A percentile compares a stretch with the other conserved stretches of the same genome.
phyloP scores from a whole-genome alignment of 2,888 invertebrate species.

The Macrosiphum euphorbiae region DNA sequence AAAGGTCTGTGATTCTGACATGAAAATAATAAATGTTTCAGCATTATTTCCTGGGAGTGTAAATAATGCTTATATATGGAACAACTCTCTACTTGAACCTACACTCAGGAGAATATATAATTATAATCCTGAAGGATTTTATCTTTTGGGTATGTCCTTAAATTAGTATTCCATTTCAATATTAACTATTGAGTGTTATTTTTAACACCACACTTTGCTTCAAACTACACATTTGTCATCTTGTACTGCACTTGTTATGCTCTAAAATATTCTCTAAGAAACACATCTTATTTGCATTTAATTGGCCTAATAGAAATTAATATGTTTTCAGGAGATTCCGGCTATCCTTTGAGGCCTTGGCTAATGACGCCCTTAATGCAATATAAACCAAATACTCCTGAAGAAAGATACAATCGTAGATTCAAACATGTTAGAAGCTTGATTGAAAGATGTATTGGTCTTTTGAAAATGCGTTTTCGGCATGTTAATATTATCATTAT shows the following conservation, averaged over 20 bases:
- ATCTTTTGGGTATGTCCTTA: slow-evolving; percentile 2
- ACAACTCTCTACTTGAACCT: neutral
- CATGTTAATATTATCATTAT: neutral
- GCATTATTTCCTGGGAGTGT: neutral
- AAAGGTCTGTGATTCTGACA: neutral
- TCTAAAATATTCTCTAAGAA: neutral
- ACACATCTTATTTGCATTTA: neutral
- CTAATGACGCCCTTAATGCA: neutral
- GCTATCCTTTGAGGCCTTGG: slow-evolving; percentile 1
- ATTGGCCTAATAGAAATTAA: neutral
- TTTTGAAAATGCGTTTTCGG: slow-evolving; percentile 29
- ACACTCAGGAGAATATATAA: neutral
- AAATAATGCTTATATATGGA: neutral
- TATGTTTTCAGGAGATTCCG: slow-evolving; percentile 17
- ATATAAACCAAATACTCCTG: neutral
- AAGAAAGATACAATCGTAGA: neutral
- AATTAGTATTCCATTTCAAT: neutral
- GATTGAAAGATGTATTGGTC: neutral
- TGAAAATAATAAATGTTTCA: slow-evolving; percentile 6
- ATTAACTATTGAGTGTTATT: too few species aligned
- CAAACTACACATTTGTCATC: neutral
- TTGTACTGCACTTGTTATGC: neutral
- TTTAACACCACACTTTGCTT: neutral
- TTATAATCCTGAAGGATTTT: neutral
- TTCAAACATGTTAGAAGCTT: neutral